Evolutionary conservation across 2,888 invertebrate species (phyloP).

Genomic region (Drosophila histrio): DNA sequence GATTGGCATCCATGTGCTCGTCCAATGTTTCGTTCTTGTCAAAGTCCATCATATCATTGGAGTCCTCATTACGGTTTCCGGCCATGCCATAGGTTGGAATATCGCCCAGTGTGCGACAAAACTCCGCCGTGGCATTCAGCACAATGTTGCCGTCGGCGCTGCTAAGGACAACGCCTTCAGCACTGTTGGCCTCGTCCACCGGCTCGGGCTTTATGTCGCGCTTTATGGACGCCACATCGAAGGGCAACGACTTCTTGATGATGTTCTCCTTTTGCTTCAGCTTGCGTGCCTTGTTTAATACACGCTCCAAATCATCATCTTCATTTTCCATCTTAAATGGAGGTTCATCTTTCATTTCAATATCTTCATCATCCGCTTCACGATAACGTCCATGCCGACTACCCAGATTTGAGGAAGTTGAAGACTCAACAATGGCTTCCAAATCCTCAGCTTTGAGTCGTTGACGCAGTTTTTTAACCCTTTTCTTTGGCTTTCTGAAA

Average conservation of each 20-base stretch:
- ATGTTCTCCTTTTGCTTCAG: conserved; percentile 86
- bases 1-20: conserved; percentile 76
- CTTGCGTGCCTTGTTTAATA: conserved; percentile 89
- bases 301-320: conserved; percentile 89
- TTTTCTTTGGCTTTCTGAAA: conserved; percentile 95
- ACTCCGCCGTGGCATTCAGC: conserved; percentile 97
- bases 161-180: conserved; percentile 52
- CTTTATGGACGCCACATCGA: conserved; percentile 83
- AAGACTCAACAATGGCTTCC: conserved; percentile 83
- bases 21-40: conserved; percentile 82
- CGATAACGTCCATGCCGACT: conserved; percentile 71
- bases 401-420: conserved; percentile 77
- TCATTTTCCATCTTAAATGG: conserved; percentile 85
- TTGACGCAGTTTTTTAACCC: conserved; percentile 89
- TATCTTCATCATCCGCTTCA: conserved; percentile 83
- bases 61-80: conserved; percentile 94
- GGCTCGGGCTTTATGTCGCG: conserved; percentile 85
- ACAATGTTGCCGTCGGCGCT: conserved; percentile 87
- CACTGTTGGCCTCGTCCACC: conserved; percentile 75
- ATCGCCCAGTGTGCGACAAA: conserved; percentile 97
- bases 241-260: conserved; percentile 76
- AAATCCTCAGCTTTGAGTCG: conserved; percentile 91
- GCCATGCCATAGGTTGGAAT: conserved; percentile 97
- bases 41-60: conserved; percentile 86
- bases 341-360: conserved; percentile 84